Conservation (phyloP, 2,888 invertebrate genomes). For the Stomorhina lunata region DNA sequence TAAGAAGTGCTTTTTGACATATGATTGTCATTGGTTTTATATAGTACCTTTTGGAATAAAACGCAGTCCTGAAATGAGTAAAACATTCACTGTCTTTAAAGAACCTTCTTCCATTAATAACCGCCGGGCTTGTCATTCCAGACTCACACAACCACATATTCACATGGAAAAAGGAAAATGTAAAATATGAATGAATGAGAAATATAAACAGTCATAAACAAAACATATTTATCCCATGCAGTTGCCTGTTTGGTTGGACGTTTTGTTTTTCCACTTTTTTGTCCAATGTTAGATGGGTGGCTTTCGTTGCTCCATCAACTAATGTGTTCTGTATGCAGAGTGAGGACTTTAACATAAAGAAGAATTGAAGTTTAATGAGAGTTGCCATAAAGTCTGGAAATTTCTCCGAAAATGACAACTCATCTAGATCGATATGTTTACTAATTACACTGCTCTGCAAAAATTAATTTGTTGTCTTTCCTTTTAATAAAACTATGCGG, state of each 20-base stretch:
- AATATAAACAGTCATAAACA: slow-evolving; percentile 63
- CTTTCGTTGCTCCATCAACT: slow-evolving; percentile 56
- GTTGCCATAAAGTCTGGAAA: slow-evolving; percentile 18
- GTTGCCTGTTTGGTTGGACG: slow-evolving; percentile 34
- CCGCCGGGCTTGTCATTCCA: too few relatives aligned
- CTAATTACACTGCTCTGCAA: background rate
- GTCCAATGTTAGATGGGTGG: slow-evolving; percentile 35
- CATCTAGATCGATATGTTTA: background rate
- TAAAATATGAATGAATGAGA: slow-evolving; percentile 63
- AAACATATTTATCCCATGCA: slow-evolving; percentile 61
- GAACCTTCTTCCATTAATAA: too few relatives aligned
- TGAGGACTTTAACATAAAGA: slow-evolving; percentile 15
- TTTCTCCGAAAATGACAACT: background rate
- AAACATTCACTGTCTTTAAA: too few relatives aligned
- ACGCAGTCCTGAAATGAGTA: too few relatives aligned
- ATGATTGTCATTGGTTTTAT: too few relatives aligned
- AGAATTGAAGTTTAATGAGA: slow-evolving; percentile 14
- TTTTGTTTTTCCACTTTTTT: slow-evolving; percentile 24
- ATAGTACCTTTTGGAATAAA: too few relatives aligned
- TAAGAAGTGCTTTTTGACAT: too few relatives aligned
- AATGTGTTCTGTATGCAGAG: slow-evolving; percentile 40
- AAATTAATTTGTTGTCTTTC: too few relatives aligned
- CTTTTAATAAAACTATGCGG: too few relatives aligned
- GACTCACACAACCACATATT: background rate
- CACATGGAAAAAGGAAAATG: slow-evolving; percentile 10